Percentiles rank a stretch among this genome's conserved stretches.
Conservation (phyloP, 2,797 vertebrate genomes). For the Graptemys geographica region DNA sequence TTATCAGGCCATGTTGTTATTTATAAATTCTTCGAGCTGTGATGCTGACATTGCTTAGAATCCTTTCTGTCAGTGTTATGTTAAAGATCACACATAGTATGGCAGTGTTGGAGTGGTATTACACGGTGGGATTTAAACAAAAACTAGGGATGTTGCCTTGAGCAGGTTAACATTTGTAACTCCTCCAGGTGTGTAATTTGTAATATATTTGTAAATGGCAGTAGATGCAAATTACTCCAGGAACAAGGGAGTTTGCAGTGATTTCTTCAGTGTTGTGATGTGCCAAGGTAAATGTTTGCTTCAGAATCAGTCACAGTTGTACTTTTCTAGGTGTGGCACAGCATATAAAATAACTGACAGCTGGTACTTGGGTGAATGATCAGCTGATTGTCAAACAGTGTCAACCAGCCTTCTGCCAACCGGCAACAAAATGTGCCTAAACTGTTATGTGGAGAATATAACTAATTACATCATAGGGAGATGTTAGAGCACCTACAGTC, state of each 20-base stretch:
- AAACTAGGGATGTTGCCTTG: background rate
- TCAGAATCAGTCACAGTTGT: constrained; percentile 29
- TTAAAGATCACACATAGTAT: background rate
- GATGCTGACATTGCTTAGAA: background rate
- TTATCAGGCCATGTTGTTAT: background rate
- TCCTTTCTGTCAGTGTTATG: background rate
- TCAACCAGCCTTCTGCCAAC: constrained; percentile 2
- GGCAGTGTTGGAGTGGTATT: background rate
- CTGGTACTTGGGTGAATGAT: constrained; percentile 37
- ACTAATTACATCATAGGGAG: background rate
- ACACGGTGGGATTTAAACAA: background rate
- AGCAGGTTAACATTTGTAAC: background rate
- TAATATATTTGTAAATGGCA: constrained; percentile 50
- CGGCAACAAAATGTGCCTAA: background rate
- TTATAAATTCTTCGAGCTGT: background rate
- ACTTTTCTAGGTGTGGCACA: constrained; percentile 54
- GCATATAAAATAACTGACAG: constrained; percentile 22
- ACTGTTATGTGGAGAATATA: background rate
- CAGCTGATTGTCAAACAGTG: background rate
- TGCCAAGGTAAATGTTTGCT: constrained; percentile 70
- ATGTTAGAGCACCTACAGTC: background rate
- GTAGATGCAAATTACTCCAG: constrained; percentile 59
- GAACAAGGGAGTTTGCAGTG: constrained; percentile 15
- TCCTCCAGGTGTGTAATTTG: constrained; percentile 56
- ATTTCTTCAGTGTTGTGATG: background rate